phyloP scores from a whole-genome alignment of 2,797 vertebrate genomes.

The Meda fulgida region DNA sequence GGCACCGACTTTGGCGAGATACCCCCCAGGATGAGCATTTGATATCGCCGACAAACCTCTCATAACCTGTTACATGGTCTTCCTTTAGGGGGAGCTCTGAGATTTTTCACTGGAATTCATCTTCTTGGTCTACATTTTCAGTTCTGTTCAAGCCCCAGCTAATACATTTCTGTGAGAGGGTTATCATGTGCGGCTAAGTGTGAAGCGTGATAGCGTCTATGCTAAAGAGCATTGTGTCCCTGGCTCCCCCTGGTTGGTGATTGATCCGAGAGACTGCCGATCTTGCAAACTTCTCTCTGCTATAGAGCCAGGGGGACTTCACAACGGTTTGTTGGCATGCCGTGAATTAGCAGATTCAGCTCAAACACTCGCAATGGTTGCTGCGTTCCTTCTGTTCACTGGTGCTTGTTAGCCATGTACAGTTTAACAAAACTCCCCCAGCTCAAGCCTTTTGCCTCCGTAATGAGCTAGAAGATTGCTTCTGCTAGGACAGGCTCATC shows the following conservation, averaged over 20 bases:
- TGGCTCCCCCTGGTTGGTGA: constrained; percentile 2
- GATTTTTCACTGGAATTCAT: constrained; percentile 8
- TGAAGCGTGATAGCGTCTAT: constrained; percentile 74
- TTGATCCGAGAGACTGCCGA: constrained; percentile 38
- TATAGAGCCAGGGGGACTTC: constrained; percentile 10
- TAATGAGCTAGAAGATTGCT: constrained; percentile 55
- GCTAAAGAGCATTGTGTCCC: constrained; percentile 64
- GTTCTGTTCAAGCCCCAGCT: constrained; percentile 1
- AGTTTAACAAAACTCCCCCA: constrained; percentile 16
- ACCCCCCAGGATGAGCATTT: constrained; percentile 32
- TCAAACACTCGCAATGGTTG: constrained; percentile 27
- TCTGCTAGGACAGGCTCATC: constrained; percentile 40
- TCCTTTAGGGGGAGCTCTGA: constrained; percentile 34
- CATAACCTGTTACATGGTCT: constrained; percentile 22
- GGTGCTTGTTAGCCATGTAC: constrained; percentile 44
- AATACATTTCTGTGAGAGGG: constrained; percentile 58
- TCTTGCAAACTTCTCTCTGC: neutral
- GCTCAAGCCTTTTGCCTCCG: constrained; percentile 29
- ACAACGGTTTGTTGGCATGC: neutral
- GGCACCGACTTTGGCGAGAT: constrained; percentile 44
- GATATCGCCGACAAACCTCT: constrained; percentile 3
- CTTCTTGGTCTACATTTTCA: neutral
- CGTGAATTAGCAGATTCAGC: constrained; percentile 41
- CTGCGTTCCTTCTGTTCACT: constrained; percentile 42
- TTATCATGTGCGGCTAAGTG: constrained; percentile 75